phyloP scores from a whole-genome alignment of 2,888 invertebrate genomes.

The Aplocera efformata region DNA sequence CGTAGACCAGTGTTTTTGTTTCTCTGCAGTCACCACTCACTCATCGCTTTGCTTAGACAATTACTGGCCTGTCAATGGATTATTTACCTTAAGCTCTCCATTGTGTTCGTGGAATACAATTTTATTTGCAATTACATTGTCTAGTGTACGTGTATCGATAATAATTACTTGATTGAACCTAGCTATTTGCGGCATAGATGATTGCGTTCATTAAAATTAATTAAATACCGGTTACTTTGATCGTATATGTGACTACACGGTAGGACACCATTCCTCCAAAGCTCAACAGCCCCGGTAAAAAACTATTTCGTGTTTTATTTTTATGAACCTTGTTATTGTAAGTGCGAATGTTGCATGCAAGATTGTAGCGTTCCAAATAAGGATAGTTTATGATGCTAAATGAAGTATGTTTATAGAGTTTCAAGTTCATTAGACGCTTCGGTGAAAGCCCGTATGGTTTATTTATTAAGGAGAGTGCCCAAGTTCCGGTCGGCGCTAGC shows the following conservation, averaged over 20 bases:
- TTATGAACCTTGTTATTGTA: neutral
- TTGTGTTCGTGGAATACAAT: conserved; percentile 28
- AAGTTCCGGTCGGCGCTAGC: conserved; percentile 53
- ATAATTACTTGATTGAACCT: conserved; percentile 17
- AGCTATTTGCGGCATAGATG: conserved; percentile 17
- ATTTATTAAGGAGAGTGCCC: conserved; percentile 57
- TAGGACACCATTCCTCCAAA: neutral
- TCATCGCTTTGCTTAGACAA: conserved; percentile 38
- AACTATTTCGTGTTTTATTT: neutral
- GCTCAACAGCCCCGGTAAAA: too few relatives aligned
- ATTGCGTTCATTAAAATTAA: conserved; percentile 19
- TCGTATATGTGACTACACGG: too few relatives aligned
- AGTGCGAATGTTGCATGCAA: too few relatives aligned
- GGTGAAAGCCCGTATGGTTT: conserved; percentile 40
- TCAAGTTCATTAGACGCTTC: conserved; percentile 32
- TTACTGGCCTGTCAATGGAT: conserved; percentile 30
- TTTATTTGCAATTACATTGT: conserved; percentile 26
- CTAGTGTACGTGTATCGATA: conserved; percentile 19
- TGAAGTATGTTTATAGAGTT: conserved; percentile 20
- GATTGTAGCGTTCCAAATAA: too few relatives aligned
- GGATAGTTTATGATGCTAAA: neutral
- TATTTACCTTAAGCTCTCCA: conserved; percentile 30
- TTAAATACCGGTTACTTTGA: conserved; percentile 13
- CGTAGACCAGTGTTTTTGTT: conserved; percentile 48
- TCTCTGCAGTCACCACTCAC: conserved; percentile 34